Percentiles rank a stretch among this genome's conserved stretches.
These are phyloP conservation scores for Escarpia spicata DNA, from an alignment of 2,888 invertebrate genomes.

Conservation along the genomic window DNA sequence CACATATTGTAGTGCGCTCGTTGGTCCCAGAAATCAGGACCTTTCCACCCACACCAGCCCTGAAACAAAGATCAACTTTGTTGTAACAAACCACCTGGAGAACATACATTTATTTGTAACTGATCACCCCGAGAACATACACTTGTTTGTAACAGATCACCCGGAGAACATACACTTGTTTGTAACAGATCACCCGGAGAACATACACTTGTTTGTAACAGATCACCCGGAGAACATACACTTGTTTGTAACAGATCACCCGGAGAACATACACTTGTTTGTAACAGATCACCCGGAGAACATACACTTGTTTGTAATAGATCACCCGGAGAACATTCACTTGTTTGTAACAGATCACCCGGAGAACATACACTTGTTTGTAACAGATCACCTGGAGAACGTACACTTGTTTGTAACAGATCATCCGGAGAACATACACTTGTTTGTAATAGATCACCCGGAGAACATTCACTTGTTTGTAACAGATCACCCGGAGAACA, in stretches of 20 bases:
- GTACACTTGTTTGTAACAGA: neutral
- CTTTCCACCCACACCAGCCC: conserved; percentile 99
- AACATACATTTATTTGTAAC: neutral
- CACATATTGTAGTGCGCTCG: conserved; percentile 96
- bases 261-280: neutral
- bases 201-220: neutral
- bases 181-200: neutral
- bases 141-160: neutral
- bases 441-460: neutral
- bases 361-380: neutral
- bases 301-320: neutral
- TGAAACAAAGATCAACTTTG: conserved; percentile 72
- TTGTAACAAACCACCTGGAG: neutral
- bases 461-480: neutral
- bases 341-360: neutral
- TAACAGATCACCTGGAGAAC: neutral
- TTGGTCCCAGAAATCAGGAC: conserved; percentile 92
- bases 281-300: neutral
- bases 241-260: neutral
- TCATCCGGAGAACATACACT: neutral
- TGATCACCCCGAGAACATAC: neutral
- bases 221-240: neutral
- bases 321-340: neutral
- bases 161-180: neutral
- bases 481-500: neutral